Evolutionary conservation across 2,797 vertebrate species (phyloP), one percentile per base, ranked within the genome.

Genomic region (Ficedula albicollis): DNA sequence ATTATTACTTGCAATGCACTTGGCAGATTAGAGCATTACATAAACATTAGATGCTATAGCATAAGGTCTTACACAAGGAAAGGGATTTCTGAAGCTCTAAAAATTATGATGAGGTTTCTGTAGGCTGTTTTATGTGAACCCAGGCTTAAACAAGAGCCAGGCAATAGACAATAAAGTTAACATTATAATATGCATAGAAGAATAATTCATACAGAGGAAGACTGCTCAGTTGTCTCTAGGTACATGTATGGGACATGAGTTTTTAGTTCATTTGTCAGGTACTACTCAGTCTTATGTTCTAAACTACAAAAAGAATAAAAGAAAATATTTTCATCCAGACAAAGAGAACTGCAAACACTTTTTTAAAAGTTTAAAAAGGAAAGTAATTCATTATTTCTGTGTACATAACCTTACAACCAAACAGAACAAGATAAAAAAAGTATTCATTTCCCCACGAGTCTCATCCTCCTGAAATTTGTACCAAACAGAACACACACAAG

Each of bases 61-160:
- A 59, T 76, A 82, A 77, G 41, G 62, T 88, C 74, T 91, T 89
- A 78, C 21, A 80, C 43, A 74, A 85, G 30, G 22, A 90, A 68
- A 84, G 22, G 56, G 44, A 96, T 82, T 91, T 91, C 59, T 90
- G 79, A 88, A 93, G 76, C 44, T 88, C 70, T 95, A 82, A 72
- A 55, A 93, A 81, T 58, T 52, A 81, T 59, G 52, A 39, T 39
- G 68, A 94, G 60, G 49, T 80, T 96, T 77, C 89, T 67, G 56
- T 32, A 83, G 52, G 60, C 44, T 83, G 30, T 62, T 89, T 87
- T 60, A 38, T 26, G 58, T 10, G 11, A 90, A 38, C 9, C 9
- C 25, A 72, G 60, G 39, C 30, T 94, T 89, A 81, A 96, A 85
- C 27, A 92, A 55, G 13, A 82, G 51, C 23, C n/a, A 52, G 43